phyloP scores from a whole-genome alignment of 2,797 vertebrate species.

The Coendou prehensilis region DNA sequence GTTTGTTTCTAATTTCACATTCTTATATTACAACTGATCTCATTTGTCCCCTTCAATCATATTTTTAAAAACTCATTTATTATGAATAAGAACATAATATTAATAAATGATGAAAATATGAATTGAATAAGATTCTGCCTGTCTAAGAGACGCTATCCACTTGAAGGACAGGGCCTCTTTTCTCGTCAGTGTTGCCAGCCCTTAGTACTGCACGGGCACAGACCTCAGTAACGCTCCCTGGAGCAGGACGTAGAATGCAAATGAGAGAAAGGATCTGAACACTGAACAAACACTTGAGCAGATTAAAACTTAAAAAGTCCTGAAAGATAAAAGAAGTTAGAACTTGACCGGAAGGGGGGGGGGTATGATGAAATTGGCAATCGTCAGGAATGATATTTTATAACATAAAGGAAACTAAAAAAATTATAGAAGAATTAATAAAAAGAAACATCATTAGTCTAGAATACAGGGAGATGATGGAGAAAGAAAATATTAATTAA shows the following conservation, averaged over 20 bases:
- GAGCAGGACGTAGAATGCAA: background rate
- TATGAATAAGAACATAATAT: background rate
- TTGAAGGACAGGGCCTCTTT: background rate
- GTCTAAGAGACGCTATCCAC: background rate
- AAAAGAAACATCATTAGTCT: background rate
- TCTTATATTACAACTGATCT: constrained; percentile 24
- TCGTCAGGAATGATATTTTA: background rate
- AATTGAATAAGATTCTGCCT: background rate
- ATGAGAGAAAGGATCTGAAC: background rate
- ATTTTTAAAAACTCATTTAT: background rate
- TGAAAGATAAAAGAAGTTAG: background rate
- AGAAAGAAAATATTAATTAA: constrained; percentile 36
- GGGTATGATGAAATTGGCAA: background rate
- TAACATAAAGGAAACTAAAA: background rate
- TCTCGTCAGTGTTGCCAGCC: background rate
- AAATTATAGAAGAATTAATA: background rate
- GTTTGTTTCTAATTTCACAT: constrained; percentile 19
- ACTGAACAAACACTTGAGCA: background rate
- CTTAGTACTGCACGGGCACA: background rate
- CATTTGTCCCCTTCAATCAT: background rate
- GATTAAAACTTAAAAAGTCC: background rate
- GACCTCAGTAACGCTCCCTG: background rate
- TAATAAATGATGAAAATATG: background rate
- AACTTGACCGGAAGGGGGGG: background rate
- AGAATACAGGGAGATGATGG: background rate